Evolutionary conservation across 1,140 invertebrate genomes (phyloP).

Genomic region (Patella vulgata): DNA sequence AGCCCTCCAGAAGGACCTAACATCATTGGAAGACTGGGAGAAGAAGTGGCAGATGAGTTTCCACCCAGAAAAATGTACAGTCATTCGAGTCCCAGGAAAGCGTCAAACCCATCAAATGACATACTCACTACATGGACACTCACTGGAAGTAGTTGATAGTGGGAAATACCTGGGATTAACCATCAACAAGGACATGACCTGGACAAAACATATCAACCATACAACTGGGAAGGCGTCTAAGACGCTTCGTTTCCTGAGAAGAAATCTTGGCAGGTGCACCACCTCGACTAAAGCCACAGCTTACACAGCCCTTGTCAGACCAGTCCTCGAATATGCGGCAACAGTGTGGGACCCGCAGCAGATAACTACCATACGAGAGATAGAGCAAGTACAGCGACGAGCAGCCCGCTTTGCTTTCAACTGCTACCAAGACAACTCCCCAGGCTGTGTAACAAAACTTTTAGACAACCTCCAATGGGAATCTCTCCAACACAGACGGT

Average conservation of each 20-base stretch:
- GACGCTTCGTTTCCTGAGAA: neutral
- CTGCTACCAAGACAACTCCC: too few species aligned
- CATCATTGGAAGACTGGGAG: slow-evolving; percentile 24
- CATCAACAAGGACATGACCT: neutral
- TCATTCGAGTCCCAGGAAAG: slow-evolving; percentile 19
- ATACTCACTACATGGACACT: slow-evolving; percentile 4
- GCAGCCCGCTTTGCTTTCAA: slow-evolving; percentile 8
- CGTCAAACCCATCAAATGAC: neutral
- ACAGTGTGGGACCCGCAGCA: slow-evolving; percentile 2
- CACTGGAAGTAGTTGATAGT: slow-evolving; percentile 1
- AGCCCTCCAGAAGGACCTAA: slow-evolving; percentile 14
- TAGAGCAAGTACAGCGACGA: slow-evolving; percentile 13
- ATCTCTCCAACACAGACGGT: too few species aligned
- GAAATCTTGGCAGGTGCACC: slow-evolving; percentile 15
- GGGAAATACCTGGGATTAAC: slow-evolving; percentile 14
- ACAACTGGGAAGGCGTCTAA: slow-evolving; percentile 6
- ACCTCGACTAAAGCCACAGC: neutral
- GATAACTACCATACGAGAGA: neutral
- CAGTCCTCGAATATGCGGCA: slow-evolving; percentile 14
- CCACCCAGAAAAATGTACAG: slow-evolving; percentile 21
- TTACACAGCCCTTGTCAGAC: slow-evolving; percentile 5
- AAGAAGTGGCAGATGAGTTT: slow-evolving; percentile 21
- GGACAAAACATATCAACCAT: neutral
- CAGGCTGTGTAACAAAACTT: too few species aligned
- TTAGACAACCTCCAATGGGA: too few species aligned